Evolutionary conservation across 2,888 invertebrate genomes (phyloP), one percentile per base, ranked within the genome.

Genomic region (Unio pictorum): DNA sequence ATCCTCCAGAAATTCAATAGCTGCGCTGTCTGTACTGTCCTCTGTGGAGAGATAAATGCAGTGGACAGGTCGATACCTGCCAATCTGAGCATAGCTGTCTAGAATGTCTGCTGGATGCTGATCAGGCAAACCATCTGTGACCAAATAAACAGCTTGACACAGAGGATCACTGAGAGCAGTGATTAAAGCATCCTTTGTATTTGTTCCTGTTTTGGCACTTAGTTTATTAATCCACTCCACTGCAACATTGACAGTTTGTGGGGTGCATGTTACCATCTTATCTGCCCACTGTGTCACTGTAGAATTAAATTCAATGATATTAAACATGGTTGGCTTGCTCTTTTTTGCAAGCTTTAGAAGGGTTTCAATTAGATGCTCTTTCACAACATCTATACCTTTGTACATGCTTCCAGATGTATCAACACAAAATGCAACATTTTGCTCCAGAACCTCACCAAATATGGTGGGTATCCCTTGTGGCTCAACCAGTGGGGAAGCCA

Each of bases 361-460:
- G 6, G 84, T 83, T 73, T 89, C 87, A 45, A 85, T 78, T 45
- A 90, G 76, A 67, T 90, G 89, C 68, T 89, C 86, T 66, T 89
- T 89, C 1, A 90, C 86, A 63, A 85, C 84, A 26, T 85, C 84
- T n/a, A 90, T 76, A 18, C 80, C 75, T 64, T 75, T 81, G 76
- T 86, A 88, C 89, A 89, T 89, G 67, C 87, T 88, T 0, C 89
- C 90, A n/a, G 89, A 89, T 28, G 89, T 89, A 69, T 90, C 89
- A n/a, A 90, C 77, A 73, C 88, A 88, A 76, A 89, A 89, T n/a
- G 86, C 86, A 3, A 88, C 87, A 81, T 87, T 86, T 23, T 81
- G 82, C 73, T 89, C 89, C 15, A 79, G 68, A 0, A 88, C 79
- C 59, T 84, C 82, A 30, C 88, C 87, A 81, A 89, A 88, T 61